A percentile compares a stretch with the other conserved stretches of the same genome.
These are phyloP conservation scores for Ostrea denselamellosa DNA, from an alignment of 1,140 invertebrate species.

Conservation along the genomic window DNA sequence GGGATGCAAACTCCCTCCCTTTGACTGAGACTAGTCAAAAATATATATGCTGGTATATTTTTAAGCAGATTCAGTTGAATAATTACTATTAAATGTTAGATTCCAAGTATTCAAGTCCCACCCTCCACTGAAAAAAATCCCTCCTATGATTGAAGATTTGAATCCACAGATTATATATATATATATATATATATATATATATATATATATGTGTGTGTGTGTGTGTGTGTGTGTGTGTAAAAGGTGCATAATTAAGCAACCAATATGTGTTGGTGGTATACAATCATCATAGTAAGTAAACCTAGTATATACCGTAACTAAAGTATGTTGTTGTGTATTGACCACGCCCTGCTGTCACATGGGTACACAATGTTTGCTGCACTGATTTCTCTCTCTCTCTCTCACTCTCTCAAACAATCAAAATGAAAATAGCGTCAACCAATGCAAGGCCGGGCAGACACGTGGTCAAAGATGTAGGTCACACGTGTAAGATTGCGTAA, in stretches of 20 bases:
- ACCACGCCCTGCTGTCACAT: background rate
- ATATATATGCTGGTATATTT: too few relatives aligned
- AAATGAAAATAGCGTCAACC: background rate
- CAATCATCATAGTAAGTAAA: too few relatives aligned
- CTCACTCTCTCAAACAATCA: too few relatives aligned
- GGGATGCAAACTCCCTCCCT: too few relatives aligned
- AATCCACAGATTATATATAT: background rate
- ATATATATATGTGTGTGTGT: too few relatives aligned
- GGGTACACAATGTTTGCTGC: background rate
- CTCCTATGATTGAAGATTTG: background rate
- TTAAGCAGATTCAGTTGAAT: too few relatives aligned
- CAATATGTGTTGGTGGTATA: too few relatives aligned
- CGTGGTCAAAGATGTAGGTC: conserved; percentile 10
- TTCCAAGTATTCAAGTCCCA: too few relatives aligned
- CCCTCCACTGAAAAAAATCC: background rate
- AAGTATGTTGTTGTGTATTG: background rate
- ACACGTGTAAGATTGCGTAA: conserved; percentile 32
- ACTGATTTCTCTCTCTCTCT: background rate
- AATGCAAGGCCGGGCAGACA: background rate
- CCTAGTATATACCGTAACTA: background rate
- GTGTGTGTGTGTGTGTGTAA: too few relatives aligned
- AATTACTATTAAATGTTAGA: background rate
- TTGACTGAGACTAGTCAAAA: too few relatives aligned
- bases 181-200: background rate
- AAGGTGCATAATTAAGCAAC: too few relatives aligned